These are phyloP conservation scores for Rhagonycha lutea DNA, from an alignment of 2,888 invertebrate species.

Conservation along the genomic window DNA sequence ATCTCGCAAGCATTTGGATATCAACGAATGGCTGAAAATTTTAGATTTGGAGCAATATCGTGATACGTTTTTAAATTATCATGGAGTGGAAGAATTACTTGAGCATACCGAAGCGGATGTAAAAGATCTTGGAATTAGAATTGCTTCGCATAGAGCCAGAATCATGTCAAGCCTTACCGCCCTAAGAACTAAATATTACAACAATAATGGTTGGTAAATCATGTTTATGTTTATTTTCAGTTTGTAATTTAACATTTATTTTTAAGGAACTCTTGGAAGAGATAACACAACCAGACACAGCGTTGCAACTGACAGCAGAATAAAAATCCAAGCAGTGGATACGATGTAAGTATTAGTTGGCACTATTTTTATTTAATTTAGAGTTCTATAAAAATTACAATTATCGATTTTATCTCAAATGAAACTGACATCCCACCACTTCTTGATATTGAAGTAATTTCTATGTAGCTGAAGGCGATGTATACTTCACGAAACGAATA, in stretches of 20 bases:
- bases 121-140: slow-evolving; percentile 64
- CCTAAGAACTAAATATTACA: slow-evolving; percentile 64
- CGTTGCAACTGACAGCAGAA: slow-evolving; percentile 54
- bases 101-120: slow-evolving; percentile 63
- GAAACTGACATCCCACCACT: not conserved
- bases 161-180: slow-evolving; percentile 68
- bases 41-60: slow-evolving; percentile 65
- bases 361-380: not conserved
- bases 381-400: not conserved
- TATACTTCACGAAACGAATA: not conserved
- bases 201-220: slow-evolving; percentile 44
- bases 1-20: slow-evolving; percentile 58
- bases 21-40: slow-evolving; percentile 63
- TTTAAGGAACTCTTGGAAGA: slow-evolving; percentile 18
- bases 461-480: not conserved
- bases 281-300: slow-evolving; percentile 50
- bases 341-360: slow-evolving; percentile 46
- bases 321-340: slow-evolving; percentile 45
- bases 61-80: slow-evolving; percentile 56
- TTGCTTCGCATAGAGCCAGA: slow-evolving; percentile 65
- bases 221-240: slow-evolving; percentile 6
- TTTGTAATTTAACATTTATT: not conserved
- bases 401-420: not conserved
- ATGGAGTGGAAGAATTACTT: slow-evolving; percentile 64
- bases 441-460: not conserved